These are phyloP conservation scores for Adoxophyes honmai DNA, from an alignment of 1,140 invertebrate species.

Conservation along the genomic window DNA sequence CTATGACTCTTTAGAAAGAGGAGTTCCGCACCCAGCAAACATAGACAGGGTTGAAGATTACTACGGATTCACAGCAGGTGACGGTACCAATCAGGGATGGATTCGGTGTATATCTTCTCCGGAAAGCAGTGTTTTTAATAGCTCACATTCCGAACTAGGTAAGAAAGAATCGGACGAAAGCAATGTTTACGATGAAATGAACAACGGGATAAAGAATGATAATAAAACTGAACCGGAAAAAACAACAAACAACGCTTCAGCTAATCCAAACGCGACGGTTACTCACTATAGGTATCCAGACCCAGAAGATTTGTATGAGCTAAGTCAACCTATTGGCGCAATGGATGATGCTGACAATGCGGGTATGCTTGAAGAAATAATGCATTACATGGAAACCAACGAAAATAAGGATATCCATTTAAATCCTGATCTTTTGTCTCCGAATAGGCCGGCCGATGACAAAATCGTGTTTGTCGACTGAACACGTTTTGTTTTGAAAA, in stretches of 20 bases:
- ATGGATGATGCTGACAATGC: conserved; percentile 11
- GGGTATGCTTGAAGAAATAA: conserved; percentile 61
- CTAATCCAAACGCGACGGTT: not conserved
- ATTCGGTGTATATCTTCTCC: conserved; percentile 41
- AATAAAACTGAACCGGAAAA: too few species aligned
- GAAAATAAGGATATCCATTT: conserved; percentile 27
- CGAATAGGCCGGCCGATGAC: conserved; percentile 57
- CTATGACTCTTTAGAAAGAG: conserved; percentile 46
- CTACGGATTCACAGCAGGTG: conserved; percentile 32
- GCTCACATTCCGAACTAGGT: conserved; percentile 38
- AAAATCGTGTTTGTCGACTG: conserved; percentile 61
- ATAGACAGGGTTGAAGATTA: conserved; percentile 41
- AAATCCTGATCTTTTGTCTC: conserved; percentile 41
- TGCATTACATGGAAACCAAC: conserved; percentile 52
- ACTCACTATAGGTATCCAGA: not conserved
- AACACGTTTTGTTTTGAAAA: conserved; percentile 17
- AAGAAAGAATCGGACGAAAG: conserved; percentile 9
- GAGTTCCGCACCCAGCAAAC: not conserved
- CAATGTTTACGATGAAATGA: not conserved
- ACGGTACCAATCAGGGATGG: conserved; percentile 50
- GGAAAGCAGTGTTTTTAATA: conserved; percentile 40
- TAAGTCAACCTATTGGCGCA: not conserved
- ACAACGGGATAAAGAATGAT: too few species aligned
- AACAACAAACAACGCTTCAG: too few species aligned
- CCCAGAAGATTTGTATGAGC: too few species aligned